Conservation (phyloP, 1,140 invertebrate genomes). For the Leptestheria dahalacensis region DNA sequence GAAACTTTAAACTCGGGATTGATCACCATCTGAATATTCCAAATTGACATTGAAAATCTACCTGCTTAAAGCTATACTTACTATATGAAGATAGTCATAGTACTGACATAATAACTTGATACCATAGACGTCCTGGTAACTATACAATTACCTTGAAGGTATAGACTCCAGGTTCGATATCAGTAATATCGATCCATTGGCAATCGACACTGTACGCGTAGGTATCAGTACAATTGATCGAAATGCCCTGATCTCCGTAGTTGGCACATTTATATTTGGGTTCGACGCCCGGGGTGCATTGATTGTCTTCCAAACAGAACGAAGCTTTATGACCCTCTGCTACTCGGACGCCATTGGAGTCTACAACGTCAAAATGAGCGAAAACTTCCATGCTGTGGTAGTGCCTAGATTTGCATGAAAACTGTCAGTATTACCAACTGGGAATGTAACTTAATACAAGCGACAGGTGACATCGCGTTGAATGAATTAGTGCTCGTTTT, state of each 20-base stretch:
- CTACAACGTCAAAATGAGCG: constrained; percentile 84
- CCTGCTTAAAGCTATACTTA: too few relatives aligned
- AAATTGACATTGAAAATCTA: too few relatives aligned
- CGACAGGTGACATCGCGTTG: too few relatives aligned
- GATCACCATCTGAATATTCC: constrained; percentile 42
- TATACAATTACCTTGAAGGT: constrained; percentile 53
- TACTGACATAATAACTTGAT: too few relatives aligned
- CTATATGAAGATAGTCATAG: too few relatives aligned
- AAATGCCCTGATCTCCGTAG: constrained; percentile 88
- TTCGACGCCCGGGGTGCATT: constrained; percentile 55
- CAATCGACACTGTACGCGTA: constrained; percentile 90
- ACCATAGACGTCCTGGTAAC: too few relatives aligned
- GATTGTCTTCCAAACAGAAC: constrained; percentile 91
- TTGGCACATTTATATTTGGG: constrained; percentile 68
- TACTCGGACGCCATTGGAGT: constrained; percentile 50
- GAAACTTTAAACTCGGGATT: constrained; percentile 75
- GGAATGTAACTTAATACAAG: neutral
- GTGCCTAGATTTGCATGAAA: constrained; percentile 48
- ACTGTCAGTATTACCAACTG: neutral
- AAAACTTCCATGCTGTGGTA: constrained; percentile 98
- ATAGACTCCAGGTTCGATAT: constrained; percentile 67
- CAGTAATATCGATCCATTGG: constrained; percentile 93
- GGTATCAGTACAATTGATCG: constrained; percentile 84
- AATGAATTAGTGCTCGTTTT: too few relatives aligned
- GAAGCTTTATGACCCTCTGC: constrained; percentile 94